phyloP scores from a whole-genome alignment of 2,888 invertebrate genomes.

The Drosophila paranaensis region DNA sequence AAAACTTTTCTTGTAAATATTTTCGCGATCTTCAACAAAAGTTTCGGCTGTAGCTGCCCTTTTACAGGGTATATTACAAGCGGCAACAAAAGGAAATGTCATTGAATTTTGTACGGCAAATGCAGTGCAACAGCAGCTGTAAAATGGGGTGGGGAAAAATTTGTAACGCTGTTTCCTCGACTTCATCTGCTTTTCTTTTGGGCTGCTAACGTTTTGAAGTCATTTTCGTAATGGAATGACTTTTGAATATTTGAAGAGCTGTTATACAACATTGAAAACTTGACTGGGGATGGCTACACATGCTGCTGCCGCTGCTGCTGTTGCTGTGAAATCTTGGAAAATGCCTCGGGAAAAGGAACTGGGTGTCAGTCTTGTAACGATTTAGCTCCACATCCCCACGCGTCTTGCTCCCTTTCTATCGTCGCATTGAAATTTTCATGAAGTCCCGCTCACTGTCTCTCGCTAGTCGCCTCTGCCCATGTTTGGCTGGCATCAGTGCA shows the following conservation, averaged over 20 bases:
- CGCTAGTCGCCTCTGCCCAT: background rate
- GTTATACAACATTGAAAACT: conserved; percentile 46
- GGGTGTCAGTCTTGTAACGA: conserved; percentile 13
- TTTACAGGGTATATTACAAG: conserved; percentile 30
- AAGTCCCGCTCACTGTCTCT: conserved; percentile 29
- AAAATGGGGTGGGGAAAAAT: conserved; percentile 21
- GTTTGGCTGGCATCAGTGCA: conserved; percentile 27
- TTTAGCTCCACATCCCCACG: background rate
- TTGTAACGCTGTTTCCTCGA: conserved; percentile 39
- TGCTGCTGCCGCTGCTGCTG: conserved; percentile 21
- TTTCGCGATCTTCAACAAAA: background rate
- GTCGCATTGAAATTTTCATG: conserved; percentile 68
- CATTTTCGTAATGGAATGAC: conserved; percentile 76
- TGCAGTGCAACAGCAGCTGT: conserved; percentile 19
- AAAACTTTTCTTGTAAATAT: too few species aligned
- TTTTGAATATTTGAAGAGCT: conserved; percentile 77
- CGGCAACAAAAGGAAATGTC: conserved; percentile 61
- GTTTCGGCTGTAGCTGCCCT: background rate
- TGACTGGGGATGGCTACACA: conserved; percentile 35
- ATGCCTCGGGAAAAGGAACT: conserved; percentile 35
- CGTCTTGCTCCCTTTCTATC: conserved; percentile 20
- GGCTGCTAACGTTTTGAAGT: conserved; percentile 61
- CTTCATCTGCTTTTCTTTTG: conserved; percentile 12
- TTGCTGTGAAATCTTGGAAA: conserved; percentile 36
- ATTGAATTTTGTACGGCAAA: conserved; percentile 61